A percentile compares a stretch with the other conserved stretches of the same genome.
phyloP scores from a whole-genome alignment of 2,888 invertebrate genomes.

The Hermaeophaga mercurialis region DNA sequence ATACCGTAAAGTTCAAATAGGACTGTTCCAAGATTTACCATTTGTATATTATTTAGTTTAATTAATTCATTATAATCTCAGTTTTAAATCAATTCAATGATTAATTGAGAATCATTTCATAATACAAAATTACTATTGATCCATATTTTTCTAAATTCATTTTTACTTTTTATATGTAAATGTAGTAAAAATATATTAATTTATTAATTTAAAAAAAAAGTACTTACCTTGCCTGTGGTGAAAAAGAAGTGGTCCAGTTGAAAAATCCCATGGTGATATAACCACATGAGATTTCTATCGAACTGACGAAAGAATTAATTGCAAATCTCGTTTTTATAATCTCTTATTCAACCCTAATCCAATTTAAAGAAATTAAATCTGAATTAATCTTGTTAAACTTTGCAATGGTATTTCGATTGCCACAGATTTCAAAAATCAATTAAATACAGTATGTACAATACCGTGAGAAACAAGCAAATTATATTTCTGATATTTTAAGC shows the following conservation, averaged over 20 bases:
- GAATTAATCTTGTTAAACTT: constrained; percentile 18
- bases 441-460: not conserved
- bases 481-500: too few species aligned
- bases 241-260: constrained; percentile 44
- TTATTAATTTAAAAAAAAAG: constrained; percentile 19
- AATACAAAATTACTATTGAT: too few species aligned
- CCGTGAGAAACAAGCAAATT: too few species aligned
- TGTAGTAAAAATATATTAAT: too few species aligned
- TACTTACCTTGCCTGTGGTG: constrained; percentile 43
- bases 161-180: too few species aligned
- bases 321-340: constrained; percentile 24
- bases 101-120: too few species aligned
- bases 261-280: constrained; percentile 40
- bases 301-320: constrained; percentile 29
- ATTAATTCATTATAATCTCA: too few species aligned
- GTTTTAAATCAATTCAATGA: too few species aligned
- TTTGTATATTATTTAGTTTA: too few species aligned
- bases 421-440: constrained; percentile 21
- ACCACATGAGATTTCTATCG: constrained; percentile 26
- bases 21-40: too few species aligned
- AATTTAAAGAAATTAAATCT: constrained; percentile 12
- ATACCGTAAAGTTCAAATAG: too few species aligned
- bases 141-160: too few species aligned
- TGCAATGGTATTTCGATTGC: constrained; percentile 16
- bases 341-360: constrained; percentile 24